A percentile compares a stretch with the other conserved stretches of the same genome.
These are phyloP conservation scores for Acanthopleura granulata DNA, from an alignment of 2,888 invertebrate genomes.

Conservation along the genomic window DNA sequence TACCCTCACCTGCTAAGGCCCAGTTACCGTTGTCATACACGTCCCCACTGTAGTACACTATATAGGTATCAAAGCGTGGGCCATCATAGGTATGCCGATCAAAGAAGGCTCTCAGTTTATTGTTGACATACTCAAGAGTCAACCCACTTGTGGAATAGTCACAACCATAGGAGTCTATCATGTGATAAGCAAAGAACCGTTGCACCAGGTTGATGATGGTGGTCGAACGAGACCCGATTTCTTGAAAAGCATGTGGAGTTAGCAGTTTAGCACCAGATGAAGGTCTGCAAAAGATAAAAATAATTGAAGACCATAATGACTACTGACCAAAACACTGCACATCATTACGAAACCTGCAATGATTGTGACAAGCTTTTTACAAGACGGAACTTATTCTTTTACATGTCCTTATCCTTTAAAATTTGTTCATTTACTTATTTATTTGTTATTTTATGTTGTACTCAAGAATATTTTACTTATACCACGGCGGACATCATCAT, in stretches of 20 bases:
- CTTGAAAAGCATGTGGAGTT: constrained; percentile 52
- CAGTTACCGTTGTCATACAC: constrained; percentile 66
- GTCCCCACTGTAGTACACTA: constrained; percentile 68
- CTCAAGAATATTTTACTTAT: too few species aligned
- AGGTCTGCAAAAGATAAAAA: constrained; percentile 34
- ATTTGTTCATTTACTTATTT: too few species aligned
- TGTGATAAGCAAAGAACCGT: constrained; percentile 64
- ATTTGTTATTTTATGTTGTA: too few species aligned
- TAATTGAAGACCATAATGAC: too few species aligned
- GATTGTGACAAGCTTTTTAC: too few species aligned
- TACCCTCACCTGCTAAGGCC: constrained; percentile 63
- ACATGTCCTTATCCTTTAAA: too few species aligned
- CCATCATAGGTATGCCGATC: constrained; percentile 63
- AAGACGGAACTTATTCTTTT: too few species aligned
- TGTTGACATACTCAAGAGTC: constrained; percentile 50
- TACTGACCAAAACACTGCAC: too few species aligned
- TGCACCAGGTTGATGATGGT: constrained; percentile 58
- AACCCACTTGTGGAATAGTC: constrained; percentile 67
- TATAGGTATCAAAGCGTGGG: constrained; percentile 67
- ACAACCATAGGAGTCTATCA: constrained; percentile 67
- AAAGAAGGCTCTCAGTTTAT: constrained; percentile 63
- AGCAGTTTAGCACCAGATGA: constrained; percentile 51
- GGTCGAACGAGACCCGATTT: constrained; percentile 54
- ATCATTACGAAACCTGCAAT: too few species aligned
- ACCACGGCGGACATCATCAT: too few species aligned